Base-by-base conservation (phyloP, 1,140 invertebrate genomes). In the Drosophila biarmipes region DNA sequence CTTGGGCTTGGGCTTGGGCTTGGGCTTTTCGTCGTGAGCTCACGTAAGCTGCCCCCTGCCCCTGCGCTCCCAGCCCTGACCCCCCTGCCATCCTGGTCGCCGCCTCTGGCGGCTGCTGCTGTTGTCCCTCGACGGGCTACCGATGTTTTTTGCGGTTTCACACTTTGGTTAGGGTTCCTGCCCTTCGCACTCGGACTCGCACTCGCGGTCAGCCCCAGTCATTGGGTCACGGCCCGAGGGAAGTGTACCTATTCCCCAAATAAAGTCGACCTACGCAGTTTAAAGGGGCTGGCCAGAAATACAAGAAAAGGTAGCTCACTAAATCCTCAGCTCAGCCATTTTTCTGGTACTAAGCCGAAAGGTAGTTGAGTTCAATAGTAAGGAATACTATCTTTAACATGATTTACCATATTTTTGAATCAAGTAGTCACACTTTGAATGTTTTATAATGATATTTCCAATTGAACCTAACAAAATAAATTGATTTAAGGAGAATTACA, bases 131-230 rank as follows among this genome's bases (percentile, higher is more conserved):
- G 34, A 12, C 63, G 67, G 73, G 89, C 90, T 91, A 91, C 90
- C 84, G 90, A 91, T 86, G 80, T 91, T 91, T 86, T 78, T 82
- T 91, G 90, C 90, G 90, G 90, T 91, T 91, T 91, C 90, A 91
- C 90, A 91, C 90, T 91, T 91, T 91, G 86, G 80, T 89, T 90
- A 90, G 79, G 74, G 74, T 74, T 91, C 78, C 71, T 87, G 81
- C 81, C 82, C 81, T 86, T 86, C 67, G 81, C 82, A 73, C 73
- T 81, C 43, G 31, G 46, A 48, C 59, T 62, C 17, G 57, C 53
- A 40, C 54, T 54, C 66, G 52, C 61, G 73, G 73, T 62, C 72
- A 67, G 58, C 19, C 14, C 12, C 27, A 67, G 63, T 67, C 73
- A 71, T 67, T 87, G 78, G 82, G 78, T 71, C 78, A 86, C 73